Percentiles rank a stretch among this genome's conserved stretches.
These are phyloP conservation scores for Himalopsyche tibetana DNA, from an alignment of 2,888 invertebrate species.

Conservation along the genomic window DNA sequence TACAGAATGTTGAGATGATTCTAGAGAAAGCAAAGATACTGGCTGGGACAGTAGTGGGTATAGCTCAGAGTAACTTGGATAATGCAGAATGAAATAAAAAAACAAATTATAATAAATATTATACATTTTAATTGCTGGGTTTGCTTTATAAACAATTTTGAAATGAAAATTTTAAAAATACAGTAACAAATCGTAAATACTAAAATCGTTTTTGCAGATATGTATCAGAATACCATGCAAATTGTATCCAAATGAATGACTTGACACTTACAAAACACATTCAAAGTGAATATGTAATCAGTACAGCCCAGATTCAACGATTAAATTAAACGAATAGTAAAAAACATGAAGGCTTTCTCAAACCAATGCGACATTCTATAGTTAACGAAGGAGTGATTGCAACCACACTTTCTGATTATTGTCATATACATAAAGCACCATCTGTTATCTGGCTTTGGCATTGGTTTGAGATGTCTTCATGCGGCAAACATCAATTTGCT, in stretches of 20 bases:
- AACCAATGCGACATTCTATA: background rate
- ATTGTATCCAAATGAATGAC: background rate
- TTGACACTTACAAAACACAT: background rate
- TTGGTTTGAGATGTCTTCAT: background rate
- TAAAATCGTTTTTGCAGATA: background rate
- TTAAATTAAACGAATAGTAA: background rate
- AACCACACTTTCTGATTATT: background rate
- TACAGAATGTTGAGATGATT: too few species aligned
- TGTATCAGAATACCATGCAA: background rate
- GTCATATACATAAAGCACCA: background rate
- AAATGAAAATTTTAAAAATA: background rate
- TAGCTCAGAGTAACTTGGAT: too few species aligned
- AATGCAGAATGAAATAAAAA: background rate
- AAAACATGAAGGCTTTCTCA: background rate
- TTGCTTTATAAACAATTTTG: background rate
- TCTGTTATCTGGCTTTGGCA: background rate
- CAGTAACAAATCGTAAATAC: conserved; percentile 1
- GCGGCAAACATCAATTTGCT: background rate
- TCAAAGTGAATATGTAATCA: background rate
- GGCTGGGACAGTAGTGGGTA: too few species aligned
- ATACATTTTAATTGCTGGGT: background rate
- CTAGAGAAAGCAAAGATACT: too few species aligned
- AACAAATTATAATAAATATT: background rate
- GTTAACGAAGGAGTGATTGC: background rate
- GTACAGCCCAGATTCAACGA: background rate